These are phyloP conservation scores for Lutjanus argentimaculatus DNA, from an alignment of 2,797 vertebrate species.

Conservation along the genomic window DNA sequence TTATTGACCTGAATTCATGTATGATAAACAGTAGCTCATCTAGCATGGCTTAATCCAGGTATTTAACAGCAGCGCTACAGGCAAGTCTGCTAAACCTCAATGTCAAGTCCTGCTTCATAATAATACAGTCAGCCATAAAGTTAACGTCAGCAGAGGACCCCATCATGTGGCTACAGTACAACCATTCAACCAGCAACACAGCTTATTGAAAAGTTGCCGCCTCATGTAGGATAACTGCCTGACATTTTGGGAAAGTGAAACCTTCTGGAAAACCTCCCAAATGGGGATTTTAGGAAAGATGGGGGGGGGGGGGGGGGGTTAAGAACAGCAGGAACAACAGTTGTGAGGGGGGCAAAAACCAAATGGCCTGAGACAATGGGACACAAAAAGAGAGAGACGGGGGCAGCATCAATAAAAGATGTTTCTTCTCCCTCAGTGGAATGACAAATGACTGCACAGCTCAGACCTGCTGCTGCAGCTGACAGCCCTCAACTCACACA, in stretches of 20 bases:
- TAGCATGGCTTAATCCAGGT: not conserved
- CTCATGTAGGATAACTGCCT: constrained; percentile 15
- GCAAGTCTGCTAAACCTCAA: constrained; percentile 1
- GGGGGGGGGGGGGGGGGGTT: not conserved
- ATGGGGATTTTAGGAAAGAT: constrained; percentile 25
- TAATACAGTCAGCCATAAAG: constrained; percentile 16
- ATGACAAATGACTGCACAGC: constrained; percentile 81
- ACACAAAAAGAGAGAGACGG: constrained; percentile 40
- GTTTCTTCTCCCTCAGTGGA: constrained; percentile 67
- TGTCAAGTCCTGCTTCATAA: constrained; percentile 23
- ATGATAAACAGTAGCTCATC: constrained; percentile 41
- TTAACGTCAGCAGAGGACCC: constrained; percentile 52
- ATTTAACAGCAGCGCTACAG: not conserved
- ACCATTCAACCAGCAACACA: constrained; percentile 1
- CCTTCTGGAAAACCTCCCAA: constrained; percentile 20
- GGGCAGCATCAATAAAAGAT: constrained; percentile 73
- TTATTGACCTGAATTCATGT: constrained; percentile 39
- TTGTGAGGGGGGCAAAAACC: constrained; percentile 58
- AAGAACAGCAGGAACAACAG: constrained; percentile 45
- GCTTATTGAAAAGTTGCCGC: constrained; percentile 27
- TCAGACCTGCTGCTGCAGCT: constrained; percentile 60
- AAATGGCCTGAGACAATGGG: constrained; percentile 56
- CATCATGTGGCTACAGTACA: constrained; percentile 2
- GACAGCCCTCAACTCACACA: constrained; percentile 70
- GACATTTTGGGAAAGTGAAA: constrained; percentile 37